Conservation (phyloP, 2,797 vertebrate genomes). For the Phataginus tricuspis region DNA sequence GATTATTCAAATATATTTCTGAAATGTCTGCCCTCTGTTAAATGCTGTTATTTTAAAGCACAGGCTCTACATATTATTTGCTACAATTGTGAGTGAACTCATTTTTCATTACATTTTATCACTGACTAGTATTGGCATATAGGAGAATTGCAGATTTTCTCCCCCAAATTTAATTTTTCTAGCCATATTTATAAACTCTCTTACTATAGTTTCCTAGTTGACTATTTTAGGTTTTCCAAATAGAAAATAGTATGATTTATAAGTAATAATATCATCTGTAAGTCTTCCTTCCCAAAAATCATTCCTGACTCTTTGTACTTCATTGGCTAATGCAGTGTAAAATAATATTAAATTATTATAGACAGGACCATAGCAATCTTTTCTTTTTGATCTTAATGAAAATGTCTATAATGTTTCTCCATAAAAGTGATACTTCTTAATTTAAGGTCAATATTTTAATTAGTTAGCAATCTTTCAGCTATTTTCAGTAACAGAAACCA, state of each 20-base stretch:
- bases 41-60: constrained; percentile 39
- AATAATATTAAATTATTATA: constrained; percentile 39
- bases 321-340: background rate
- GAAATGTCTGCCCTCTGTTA: constrained; percentile 19
- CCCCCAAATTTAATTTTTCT: background rate
- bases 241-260: background rate
- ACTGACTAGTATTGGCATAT: background rate
- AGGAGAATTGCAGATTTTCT: background rate
- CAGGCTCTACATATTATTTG: background rate
- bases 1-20: constrained; percentile 51
- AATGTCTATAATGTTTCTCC: background rate
- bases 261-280: background rate
- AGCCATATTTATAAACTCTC: background rate
- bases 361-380: background rate
- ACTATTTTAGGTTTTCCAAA: constrained; percentile 42
- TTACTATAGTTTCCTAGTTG: background rate
- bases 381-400: constrained; percentile 33
- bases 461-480: background rate
- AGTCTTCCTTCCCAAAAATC: constrained; percentile 21
- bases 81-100: constrained; percentile 34
- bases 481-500: background rate
- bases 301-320: background rate
- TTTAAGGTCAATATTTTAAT: background rate
- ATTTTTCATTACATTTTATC: constrained; percentile 17
- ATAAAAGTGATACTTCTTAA: constrained; percentile 12